Conservation (phyloP, 1,140 invertebrate species). For the Scaptomyza graminum region DNA sequence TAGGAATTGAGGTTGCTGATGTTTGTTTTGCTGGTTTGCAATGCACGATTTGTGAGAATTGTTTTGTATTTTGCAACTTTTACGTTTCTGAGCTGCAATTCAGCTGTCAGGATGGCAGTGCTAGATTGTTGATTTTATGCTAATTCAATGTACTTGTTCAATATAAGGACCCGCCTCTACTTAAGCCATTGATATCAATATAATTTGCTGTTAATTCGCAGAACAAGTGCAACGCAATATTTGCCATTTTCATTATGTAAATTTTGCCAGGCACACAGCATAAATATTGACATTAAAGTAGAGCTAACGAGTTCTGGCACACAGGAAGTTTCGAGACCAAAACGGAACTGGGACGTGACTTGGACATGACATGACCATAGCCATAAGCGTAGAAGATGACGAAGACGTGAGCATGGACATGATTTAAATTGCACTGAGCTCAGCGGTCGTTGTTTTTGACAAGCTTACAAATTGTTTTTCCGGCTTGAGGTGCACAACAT, state of each 20-base stretch:
- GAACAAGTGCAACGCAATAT: slow-evolving; percentile 61
- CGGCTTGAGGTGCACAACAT: slow-evolving; percentile 76
- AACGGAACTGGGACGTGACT: slow-evolving; percentile 53
- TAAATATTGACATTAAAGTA: slow-evolving; percentile 64
- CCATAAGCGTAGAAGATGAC: background rate
- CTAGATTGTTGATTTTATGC: slow-evolving; percentile 72
- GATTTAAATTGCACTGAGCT: slow-evolving; percentile 9
- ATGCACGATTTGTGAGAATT: slow-evolving; percentile 56
- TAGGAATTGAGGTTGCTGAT: slow-evolving; percentile 1
- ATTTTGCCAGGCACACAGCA: slow-evolving; percentile 41
- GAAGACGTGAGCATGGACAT: slow-evolving; percentile 11
- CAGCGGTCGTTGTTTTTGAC: slow-evolving; percentile 66
- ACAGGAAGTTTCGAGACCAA: slow-evolving; percentile 26
- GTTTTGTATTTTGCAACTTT: slow-evolving; percentile 65
- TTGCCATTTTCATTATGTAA: slow-evolving; percentile 74
- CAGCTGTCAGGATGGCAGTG: slow-evolving; percentile 14
- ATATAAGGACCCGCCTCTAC: background rate
- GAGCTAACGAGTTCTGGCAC: slow-evolving; percentile 61
- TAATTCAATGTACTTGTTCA: slow-evolving; percentile 73
- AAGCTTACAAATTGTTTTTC: slow-evolving; percentile 80
- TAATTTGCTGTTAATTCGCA: slow-evolving; percentile 74
- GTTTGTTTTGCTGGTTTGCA: slow-evolving; percentile 55
- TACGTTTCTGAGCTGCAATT: slow-evolving; percentile 39
- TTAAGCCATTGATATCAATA: slow-evolving; percentile 63
- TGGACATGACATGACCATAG: slow-evolving; percentile 23